phyloP scores from a whole-genome alignment of 1,140 invertebrate genomes.

The Heliconius nattereri region DNA sequence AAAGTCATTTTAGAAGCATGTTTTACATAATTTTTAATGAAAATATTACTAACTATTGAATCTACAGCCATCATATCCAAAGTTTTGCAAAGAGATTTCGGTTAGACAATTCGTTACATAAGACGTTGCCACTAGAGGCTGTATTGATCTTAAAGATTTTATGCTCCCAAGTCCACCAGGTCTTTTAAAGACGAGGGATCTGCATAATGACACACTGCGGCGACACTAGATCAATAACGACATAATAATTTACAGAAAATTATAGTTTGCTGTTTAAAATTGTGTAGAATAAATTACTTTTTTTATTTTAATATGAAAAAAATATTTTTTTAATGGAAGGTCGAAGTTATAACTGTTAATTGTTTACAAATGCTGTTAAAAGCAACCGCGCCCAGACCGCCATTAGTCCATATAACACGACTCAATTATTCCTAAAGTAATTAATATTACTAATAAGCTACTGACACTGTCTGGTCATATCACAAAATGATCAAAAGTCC shows the following conservation, averaged over 20 bases:
- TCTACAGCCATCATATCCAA: too few relatives aligned
- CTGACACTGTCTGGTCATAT: neutral
- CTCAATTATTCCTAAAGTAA: neutral
- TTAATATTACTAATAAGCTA: neutral
- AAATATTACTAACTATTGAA: too few relatives aligned
- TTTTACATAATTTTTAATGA: too few relatives aligned
- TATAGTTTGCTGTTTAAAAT: neutral
- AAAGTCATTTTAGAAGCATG: too few relatives aligned
- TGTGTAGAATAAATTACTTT: too few relatives aligned
- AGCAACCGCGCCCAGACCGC: neutral
- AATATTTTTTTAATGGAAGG: too few relatives aligned
- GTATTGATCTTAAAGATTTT: slow-evolving; percentile 18
- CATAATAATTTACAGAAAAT: neutral
- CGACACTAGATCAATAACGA: neutral
- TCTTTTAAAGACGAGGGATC: neutral
- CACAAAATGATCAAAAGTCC: too few relatives aligned
- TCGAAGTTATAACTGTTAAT: neutral
- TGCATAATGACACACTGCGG: slow-evolving; percentile 17
- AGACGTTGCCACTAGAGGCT: neutral
- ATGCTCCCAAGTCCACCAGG: neutral
- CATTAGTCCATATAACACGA: neutral
- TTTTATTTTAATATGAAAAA: too few relatives aligned
- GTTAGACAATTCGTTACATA: neutral
- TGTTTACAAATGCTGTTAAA: neutral
- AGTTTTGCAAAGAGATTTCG: neutral